Percentiles rank a stretch among this genome's conserved stretches.
These are phyloP conservation scores for Zele albiditarsus DNA, from an alignment of 2,888 invertebrate genomes.

Conservation along the genomic window DNA sequence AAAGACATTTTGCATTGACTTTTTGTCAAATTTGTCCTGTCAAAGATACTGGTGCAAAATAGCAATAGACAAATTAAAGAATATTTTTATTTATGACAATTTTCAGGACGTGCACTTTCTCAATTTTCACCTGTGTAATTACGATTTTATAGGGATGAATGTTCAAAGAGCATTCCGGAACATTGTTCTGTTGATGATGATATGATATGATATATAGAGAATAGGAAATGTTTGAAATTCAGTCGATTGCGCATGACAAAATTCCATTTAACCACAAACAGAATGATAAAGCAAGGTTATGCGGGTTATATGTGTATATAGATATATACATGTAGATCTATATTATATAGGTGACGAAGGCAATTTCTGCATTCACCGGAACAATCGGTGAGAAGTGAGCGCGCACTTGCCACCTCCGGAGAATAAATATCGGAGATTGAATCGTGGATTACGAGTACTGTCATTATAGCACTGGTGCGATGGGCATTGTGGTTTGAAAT, in stretches of 20 bases:
- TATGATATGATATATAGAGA: neutral
- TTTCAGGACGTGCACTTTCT: no score
- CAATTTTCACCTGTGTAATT: neutral
- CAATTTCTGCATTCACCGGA: constrained; percentile 39
- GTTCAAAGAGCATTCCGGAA: neutral
- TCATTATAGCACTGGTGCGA: constrained; percentile 15
- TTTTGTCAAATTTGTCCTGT: no score
- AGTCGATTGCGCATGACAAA: constrained; percentile 33
- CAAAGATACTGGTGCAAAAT: no score
- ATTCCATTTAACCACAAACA: constrained; percentile 38
- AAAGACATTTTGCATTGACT: no score
- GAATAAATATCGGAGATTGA: constrained; percentile 56
- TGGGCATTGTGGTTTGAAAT: constrained; percentile 8
- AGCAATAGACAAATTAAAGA: no score
- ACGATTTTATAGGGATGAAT: neutral
- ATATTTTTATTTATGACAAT: no score
- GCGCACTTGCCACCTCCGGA: constrained; percentile 48
- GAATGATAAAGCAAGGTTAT: constrained; percentile 15
- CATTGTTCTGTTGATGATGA: neutral
- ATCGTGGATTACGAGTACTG: constrained; percentile 51
- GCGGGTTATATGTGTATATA: neutral
- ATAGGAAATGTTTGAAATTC: constrained; percentile 1
- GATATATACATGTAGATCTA: neutral
- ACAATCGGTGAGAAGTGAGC: constrained; percentile 36
- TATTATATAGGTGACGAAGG: constrained; percentile 27